Conservation (phyloP, 1,140 invertebrate species). For the Cephus cinctus region DNA sequence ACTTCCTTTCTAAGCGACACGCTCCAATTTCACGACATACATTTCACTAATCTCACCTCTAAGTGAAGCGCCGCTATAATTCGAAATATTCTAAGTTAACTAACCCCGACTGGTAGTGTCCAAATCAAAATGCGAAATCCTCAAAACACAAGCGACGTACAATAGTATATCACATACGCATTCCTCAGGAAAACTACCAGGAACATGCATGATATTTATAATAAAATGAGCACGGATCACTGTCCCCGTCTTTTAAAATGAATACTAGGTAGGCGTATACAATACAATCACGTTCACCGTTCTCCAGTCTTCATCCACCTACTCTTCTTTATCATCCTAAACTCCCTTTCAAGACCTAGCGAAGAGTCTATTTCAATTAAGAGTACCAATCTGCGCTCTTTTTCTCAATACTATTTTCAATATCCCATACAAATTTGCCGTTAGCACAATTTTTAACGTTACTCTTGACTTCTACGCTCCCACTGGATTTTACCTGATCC, state of each 20-base stretch:
- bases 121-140: too few relatives aligned
- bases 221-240: constrained; percentile 16
- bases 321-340: constrained; percentile 13
- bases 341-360: too few relatives aligned
- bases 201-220: constrained; percentile 22
- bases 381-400: too few relatives aligned
- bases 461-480: too few relatives aligned
- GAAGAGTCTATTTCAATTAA: too few relatives aligned
- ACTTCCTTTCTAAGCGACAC: constrained; percentile 8
- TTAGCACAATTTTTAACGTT: too few relatives aligned
- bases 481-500: too few relatives aligned
- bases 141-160: constrained; percentile 11
- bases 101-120: too few relatives aligned
- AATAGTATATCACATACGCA: constrained; percentile 15
- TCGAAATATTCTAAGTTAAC: too few relatives aligned
- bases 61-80: too few relatives aligned
- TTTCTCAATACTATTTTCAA: too few relatives aligned
- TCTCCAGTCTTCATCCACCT: constrained; percentile 24
- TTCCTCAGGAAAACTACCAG: constrained; percentile 15
- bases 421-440: too few relatives aligned
- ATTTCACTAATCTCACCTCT: constrained; percentile 21
- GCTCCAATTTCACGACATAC: constrained; percentile 27
- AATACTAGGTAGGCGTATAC: constrained; percentile 15
- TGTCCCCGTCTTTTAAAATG: constrained; percentile 12
- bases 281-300: constrained; percentile 24